Percentiles rank a stretch among this genome's conserved stretches.
Evolutionary conservation across 2,797 vertebrate species (phyloP).

Genomic region (Schizopygopsis pylzovi): DNA sequence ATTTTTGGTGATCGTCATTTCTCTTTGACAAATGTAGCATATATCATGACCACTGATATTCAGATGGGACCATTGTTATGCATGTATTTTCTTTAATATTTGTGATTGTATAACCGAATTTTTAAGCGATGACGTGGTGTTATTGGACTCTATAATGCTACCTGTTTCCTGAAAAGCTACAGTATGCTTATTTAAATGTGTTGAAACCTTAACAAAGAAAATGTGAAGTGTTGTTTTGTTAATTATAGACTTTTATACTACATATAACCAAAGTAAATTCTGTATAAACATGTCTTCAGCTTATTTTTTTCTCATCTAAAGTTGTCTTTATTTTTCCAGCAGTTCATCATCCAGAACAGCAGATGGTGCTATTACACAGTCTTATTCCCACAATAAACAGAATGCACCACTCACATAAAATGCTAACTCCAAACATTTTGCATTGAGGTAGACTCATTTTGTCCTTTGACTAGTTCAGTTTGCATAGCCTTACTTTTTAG

Average conservation of each 20-base stretch:
- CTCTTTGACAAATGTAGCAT: slow-evolving; percentile 58
- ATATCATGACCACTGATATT: slow-evolving; percentile 62
- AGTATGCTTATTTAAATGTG: slow-evolving; percentile 53
- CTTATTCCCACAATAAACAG: slow-evolving; percentile 39
- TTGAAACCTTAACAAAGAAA: slow-evolving; percentile 67
- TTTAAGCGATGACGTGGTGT: neutral
- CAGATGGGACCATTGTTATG: slow-evolving; percentile 55
- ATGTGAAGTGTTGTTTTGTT: slow-evolving; percentile 69
- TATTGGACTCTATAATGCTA: neutral
- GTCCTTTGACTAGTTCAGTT: slow-evolving; percentile 8
- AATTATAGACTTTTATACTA: slow-evolving; percentile 80
- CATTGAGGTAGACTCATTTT: slow-evolving; percentile 31
- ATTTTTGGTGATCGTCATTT: neutral
- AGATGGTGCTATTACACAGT: slow-evolving; percentile 51
- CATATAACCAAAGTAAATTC: slow-evolving; percentile 84
- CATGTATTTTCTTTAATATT: slow-evolving; percentile 35
- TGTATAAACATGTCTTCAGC: slow-evolving; percentile 66
- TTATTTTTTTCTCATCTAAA: neutral
- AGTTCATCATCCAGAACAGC: slow-evolving; percentile 46
- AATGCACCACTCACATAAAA: neutral
- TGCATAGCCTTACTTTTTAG: slow-evolving; percentile 35
- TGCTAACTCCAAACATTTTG: neutral
- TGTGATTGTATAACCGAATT: slow-evolving; percentile 1
- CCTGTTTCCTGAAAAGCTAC: slow-evolving; percentile 29
- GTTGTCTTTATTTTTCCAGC: slow-evolving; percentile 38